Percentiles rank a stretch among this genome's conserved stretches.
phyloP scores from a whole-genome alignment of 2,113 vertebrate species.

The Penelope pileata region DNA sequence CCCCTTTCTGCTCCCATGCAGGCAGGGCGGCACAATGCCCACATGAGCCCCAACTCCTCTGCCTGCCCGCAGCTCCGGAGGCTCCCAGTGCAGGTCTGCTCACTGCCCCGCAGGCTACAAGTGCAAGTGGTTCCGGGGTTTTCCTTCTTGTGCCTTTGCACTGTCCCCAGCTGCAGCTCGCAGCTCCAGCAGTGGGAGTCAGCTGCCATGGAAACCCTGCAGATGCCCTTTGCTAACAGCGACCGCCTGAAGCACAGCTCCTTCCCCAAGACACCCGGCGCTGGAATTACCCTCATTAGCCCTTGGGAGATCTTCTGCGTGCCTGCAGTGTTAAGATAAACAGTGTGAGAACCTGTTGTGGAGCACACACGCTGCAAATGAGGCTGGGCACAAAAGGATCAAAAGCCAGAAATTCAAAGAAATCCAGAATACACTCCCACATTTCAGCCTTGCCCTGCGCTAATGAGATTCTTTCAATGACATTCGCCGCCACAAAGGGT shows the following conservation, averaged over 20 bases:
- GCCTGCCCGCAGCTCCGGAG: neutral
- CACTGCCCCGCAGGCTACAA: neutral
- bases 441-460: neutral
- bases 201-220: conserved; percentile 75
- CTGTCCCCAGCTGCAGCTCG: conserved; percentile 37
- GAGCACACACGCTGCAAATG: conserved; percentile 2
- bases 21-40: fast-evolving
- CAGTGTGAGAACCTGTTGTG: neutral
- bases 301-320: neutral
- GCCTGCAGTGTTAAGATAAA: conserved; percentile 33
- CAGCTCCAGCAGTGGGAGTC: conserved; percentile 51
- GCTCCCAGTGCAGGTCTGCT: neutral
- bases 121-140: neutral
- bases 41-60: neutral
- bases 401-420: conserved; percentile 2
- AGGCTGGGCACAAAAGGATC: neutral
- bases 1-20: neutral
- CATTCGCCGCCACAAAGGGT: conserved; percentile 2
- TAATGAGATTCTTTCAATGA: neutral
- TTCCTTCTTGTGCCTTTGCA: conserved; percentile 21
- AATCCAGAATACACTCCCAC: neutral
- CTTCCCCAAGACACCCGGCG: neutral
- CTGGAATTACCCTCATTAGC: conserved; percentile 14
- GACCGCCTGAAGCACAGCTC: neutral
- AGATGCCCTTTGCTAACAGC: conserved; percentile 51